Conservation (phyloP, 1,140 invertebrate genomes). For the Drosophila ercepeae region DNA sequence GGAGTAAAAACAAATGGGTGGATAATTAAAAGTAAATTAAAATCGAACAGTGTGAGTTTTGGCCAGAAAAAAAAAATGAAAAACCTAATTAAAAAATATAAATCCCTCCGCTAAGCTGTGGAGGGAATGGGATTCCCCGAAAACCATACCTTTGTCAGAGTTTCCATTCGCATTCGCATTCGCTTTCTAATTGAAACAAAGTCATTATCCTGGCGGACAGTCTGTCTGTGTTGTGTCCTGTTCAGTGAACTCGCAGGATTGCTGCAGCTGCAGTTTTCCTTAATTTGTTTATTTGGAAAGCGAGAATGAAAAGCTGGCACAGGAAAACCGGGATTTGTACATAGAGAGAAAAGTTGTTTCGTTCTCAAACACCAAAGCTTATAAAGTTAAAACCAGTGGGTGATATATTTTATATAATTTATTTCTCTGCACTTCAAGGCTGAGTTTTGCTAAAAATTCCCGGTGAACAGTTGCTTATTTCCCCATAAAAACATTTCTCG, state of each 20-base stretch:
- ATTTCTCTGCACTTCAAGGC: not conserved
- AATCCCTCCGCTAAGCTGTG: conserved; percentile 35
- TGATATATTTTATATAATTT: not conserved
- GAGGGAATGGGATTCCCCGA: not conserved
- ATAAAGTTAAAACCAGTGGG: too few relatives aligned
- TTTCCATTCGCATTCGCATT: too few relatives aligned
- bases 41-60: conserved; percentile 44
- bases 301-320: conserved; percentile 37
- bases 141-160: conserved; percentile 3
- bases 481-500: conserved; percentile 7
- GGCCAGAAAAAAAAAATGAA: not conserved
- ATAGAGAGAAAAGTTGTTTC: conserved; percentile 1
- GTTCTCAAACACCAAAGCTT: too few relatives aligned
- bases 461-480: conserved; percentile 7
- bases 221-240: conserved; percentile 16
- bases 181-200: conserved; percentile 43
- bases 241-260: conserved; percentile 35
- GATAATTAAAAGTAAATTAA: conserved; percentile 78
- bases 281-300: conserved; percentile 37
- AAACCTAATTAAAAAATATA: conserved; percentile 49
- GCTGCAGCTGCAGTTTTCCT: conserved; percentile 38
- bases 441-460: not conserved
- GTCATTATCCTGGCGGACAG: conserved; percentile 36
- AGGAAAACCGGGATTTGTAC: not conserved
- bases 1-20: conserved; percentile 67